Conservation (phyloP, 1,140 invertebrate genomes). For the Cydia fagiglandana region DNA sequence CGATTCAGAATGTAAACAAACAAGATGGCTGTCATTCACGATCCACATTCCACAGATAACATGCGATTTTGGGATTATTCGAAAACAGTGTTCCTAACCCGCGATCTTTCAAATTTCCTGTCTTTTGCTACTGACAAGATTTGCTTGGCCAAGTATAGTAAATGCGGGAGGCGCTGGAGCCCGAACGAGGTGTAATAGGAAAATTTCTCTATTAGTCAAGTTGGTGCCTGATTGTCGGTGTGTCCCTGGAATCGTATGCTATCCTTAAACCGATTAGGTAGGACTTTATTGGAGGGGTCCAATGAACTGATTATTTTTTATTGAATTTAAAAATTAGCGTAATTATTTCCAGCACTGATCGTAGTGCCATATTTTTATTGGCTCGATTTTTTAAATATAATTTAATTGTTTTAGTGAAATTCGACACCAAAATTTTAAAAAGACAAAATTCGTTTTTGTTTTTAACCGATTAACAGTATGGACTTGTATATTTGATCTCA, state of each 20-base stretch:
- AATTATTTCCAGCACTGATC: constrained; percentile 73
- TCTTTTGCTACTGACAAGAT: too few relatives aligned
- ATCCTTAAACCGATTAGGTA: constrained; percentile 43
- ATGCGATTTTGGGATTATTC: too few relatives aligned
- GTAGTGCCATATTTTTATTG: constrained; percentile 77
- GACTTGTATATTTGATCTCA: constrained; percentile 73
- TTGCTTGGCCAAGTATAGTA: too few relatives aligned
- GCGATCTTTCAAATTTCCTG: too few relatives aligned
- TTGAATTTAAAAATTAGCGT: constrained; percentile 64
- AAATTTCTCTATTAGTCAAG: constrained; percentile 72
- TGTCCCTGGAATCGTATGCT: constrained; percentile 51
- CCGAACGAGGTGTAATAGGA: constrained; percentile 63
- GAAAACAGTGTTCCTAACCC: too few relatives aligned
- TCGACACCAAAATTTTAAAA: constrained; percentile 71
- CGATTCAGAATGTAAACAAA: too few relatives aligned
- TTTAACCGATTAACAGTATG: constrained; percentile 55
- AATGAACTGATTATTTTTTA: constrained; percentile 76
- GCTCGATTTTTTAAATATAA: constrained; percentile 64
- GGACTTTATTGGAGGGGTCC: constrained; percentile 64
- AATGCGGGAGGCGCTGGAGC: constrained; percentile 42
- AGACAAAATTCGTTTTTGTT: constrained; percentile 59
- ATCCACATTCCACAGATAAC: too few relatives aligned
- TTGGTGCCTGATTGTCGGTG: constrained; percentile 71
- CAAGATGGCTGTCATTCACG: too few relatives aligned
- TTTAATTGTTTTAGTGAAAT: constrained; percentile 72